These are phyloP conservation scores for Cyphomyrus discorhynchus DNA, from an alignment of 2,113 vertebrate genomes.

Conservation along the genomic window DNA sequence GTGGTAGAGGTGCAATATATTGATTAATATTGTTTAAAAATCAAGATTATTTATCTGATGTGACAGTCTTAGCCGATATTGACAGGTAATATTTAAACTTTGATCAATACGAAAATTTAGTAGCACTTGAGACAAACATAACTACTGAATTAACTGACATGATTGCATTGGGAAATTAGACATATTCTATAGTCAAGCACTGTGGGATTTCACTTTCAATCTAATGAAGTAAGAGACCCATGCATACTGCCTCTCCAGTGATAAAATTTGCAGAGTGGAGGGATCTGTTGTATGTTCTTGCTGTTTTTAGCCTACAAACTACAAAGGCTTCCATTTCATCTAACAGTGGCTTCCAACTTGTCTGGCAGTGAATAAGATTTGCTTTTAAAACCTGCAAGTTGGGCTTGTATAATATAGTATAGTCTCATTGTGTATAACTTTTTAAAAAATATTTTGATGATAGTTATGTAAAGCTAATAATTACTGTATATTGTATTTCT, in stretches of 20 bases:
- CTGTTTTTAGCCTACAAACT: neutral
- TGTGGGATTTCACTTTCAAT: neutral
- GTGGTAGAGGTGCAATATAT: neutral
- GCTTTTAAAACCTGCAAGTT: neutral
- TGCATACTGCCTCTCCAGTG: neutral
- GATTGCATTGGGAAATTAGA: neutral
- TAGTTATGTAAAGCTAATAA: neutral
- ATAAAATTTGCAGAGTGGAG: no score
- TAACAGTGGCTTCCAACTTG: no score
- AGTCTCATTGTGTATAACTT: neutral
- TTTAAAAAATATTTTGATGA: neutral
- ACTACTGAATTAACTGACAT: neutral
- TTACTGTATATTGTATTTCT: neutral
- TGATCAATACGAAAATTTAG: neutral
- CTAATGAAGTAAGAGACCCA: neutral
- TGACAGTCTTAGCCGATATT: neutral
- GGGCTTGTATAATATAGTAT: neutral
- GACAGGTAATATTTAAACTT: neutral
- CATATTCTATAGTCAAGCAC: neutral
- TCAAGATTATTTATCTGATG: neutral
- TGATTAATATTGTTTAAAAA: neutral
- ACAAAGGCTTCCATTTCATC: neutral
- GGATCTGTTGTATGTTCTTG: no score
- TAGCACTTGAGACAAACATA: neutral
- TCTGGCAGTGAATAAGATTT: neutral